These are phyloP conservation scores for Cryptocheilus praepositus DNA, from an alignment of 2,888 invertebrate genomes.

Conservation along the genomic window DNA sequence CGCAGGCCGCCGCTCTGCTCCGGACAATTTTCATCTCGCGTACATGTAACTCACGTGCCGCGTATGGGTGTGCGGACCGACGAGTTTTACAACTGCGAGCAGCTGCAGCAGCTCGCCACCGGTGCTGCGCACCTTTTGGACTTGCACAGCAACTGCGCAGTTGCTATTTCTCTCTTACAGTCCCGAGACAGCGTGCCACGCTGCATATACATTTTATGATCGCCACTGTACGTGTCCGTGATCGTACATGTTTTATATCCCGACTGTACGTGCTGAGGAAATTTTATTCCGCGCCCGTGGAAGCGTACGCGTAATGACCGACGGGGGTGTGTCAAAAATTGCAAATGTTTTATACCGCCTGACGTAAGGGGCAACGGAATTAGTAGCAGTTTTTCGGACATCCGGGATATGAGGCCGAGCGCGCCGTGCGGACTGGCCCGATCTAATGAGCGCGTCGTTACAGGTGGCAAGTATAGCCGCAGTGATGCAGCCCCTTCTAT, in stretches of 20 bases:
- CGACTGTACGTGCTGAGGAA: constrained; percentile 30
- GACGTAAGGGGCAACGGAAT: background rate
- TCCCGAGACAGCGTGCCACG: constrained; percentile 24
- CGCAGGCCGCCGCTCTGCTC: too few relatives aligned
- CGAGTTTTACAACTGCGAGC: constrained; percentile 32
- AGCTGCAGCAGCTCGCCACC: constrained; percentile 15
- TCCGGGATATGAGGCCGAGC: too few relatives aligned
- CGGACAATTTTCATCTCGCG: too few relatives aligned
- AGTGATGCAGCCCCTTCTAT: constrained; percentile 1
- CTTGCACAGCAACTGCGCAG: constrained; percentile 31
- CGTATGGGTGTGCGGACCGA: constrained; percentile 10
- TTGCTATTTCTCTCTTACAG: constrained; percentile 33
- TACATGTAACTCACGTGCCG: too few relatives aligned
- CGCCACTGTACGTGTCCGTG: constrained; percentile 39
- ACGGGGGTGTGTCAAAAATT: too few relatives aligned
- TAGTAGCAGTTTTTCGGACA: too few relatives aligned
- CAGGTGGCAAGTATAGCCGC: background rate
- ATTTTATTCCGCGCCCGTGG: background rate
- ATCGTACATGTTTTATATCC: constrained; percentile 34
- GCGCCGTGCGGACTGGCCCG: background rate
- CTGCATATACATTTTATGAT: constrained; percentile 45
- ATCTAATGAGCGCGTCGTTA: background rate
- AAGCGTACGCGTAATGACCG: too few relatives aligned
- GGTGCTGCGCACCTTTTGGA: constrained; percentile 28
- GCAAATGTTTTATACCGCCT: background rate